A percentile compares a stretch with the other conserved stretches of the same genome.
Evolutionary conservation across 2,113 vertebrate genomes (phyloP).

Genomic region (Callipepla californica): DNA sequence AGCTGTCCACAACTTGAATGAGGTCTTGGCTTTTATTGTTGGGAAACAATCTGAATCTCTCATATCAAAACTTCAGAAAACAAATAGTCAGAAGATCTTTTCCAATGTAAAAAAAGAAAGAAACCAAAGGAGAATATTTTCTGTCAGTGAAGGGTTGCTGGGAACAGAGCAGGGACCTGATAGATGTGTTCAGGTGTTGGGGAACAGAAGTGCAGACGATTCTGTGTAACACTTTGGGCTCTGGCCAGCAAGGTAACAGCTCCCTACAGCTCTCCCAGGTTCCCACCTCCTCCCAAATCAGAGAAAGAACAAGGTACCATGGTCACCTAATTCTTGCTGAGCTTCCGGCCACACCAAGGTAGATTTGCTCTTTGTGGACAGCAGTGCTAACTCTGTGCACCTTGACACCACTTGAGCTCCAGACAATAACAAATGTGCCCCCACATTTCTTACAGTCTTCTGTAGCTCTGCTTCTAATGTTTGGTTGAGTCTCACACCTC

Average conservation of each 20-base stretch:
- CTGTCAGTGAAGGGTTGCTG: background rate
- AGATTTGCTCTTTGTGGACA: background rate
- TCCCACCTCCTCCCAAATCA: background rate
- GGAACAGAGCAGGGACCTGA: fast-evolving
- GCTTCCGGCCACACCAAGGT: background rate
- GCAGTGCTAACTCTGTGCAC: background rate
- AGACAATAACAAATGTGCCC: no score
- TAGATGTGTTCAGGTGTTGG: background rate
- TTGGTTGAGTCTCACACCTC: background rate
- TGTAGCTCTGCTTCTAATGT: background rate
- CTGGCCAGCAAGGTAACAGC: background rate
- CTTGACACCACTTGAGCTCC: background rate
- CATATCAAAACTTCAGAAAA: background rate
- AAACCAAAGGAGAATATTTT: background rate
- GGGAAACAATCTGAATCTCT: background rate
- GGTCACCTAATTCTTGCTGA: background rate
- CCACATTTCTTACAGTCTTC: background rate
- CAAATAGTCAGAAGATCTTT: background rate
- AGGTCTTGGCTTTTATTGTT: background rate
- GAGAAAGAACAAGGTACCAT: background rate
- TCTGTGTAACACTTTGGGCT: background rate
- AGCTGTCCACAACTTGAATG: background rate
- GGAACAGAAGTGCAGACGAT: background rate
- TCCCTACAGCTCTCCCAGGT: fast-evolving
- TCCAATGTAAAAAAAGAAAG: background rate